phyloP scores from a whole-genome alignment of 2,113 vertebrate species.

The Microcebus ravelobensis region DNA sequence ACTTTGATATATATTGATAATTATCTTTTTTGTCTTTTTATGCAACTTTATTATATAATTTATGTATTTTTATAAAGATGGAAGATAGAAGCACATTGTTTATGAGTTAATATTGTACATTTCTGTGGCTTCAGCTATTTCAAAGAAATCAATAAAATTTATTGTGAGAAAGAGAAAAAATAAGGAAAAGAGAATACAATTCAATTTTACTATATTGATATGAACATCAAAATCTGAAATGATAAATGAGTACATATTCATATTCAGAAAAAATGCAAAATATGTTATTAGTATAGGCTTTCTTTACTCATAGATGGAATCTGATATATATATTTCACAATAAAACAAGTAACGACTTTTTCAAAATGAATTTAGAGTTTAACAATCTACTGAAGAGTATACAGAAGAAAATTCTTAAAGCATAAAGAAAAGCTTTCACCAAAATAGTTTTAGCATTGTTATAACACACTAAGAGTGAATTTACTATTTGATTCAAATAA shows the following conservation, averaged over 20 bases:
- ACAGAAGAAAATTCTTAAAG: not conserved
- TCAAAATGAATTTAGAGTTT: slow-evolving; percentile 37
- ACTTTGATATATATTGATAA: not conserved
- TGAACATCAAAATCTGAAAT: not conserved
- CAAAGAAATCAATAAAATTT: slow-evolving; percentile 35
- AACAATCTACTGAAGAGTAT: not conserved
- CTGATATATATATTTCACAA: slow-evolving; percentile 21
- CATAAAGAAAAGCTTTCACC: not conserved
- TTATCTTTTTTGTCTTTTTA: not conserved
- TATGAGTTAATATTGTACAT: not conserved
- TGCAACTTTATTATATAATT: not conserved
- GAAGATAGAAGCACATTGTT: not conserved
- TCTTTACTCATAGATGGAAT: not conserved
- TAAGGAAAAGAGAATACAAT: not conserved
- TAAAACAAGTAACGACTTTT: not conserved
- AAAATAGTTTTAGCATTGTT: not conserved
- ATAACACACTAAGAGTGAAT: not conserved
- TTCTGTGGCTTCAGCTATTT: not conserved
- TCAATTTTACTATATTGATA: not conserved
- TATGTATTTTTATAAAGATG: not conserved
- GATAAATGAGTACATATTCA: not conserved
- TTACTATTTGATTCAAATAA: slow-evolving; percentile 31
- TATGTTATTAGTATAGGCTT: not conserved
- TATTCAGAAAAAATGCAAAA: slow-evolving; percentile 26
- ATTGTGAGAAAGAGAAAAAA: not conserved